phyloP scores from a whole-genome alignment of 1,140 invertebrate species.

The Gonioctena quinquepunctata region DNA sequence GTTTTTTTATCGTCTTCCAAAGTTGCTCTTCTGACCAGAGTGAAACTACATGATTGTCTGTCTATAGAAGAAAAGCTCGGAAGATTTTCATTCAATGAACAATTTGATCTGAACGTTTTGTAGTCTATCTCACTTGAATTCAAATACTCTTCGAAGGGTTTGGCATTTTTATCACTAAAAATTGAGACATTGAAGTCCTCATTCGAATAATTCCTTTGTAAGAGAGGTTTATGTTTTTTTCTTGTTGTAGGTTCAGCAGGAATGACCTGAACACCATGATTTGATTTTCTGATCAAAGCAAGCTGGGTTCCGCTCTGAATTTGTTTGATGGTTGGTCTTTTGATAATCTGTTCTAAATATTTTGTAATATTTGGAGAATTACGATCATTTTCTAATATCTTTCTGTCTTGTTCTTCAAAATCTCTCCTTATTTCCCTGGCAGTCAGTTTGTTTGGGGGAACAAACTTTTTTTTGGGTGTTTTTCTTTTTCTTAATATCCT shows the following conservation, averaged over 20 bases:
- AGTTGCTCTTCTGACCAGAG: too few species aligned
- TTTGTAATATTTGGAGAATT: conserved; percentile 28
- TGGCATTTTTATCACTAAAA: conserved; percentile 46
- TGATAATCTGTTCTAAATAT: conserved; percentile 39
- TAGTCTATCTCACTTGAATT: conserved; percentile 39
- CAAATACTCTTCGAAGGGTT: conserved; percentile 41
- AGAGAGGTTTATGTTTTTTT: conserved; percentile 17
- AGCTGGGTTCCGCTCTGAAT: conserved; percentile 38
- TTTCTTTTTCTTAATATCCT: conserved; percentile 15
- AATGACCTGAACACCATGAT: conserved; percentile 38
- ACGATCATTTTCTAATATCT: conserved; percentile 32
- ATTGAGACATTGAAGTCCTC: conserved; percentile 38
- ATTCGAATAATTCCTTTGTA: conserved; percentile 2
- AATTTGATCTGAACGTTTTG: conserved; percentile 33
- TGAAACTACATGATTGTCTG: too few species aligned
- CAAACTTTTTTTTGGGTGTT: conserved; percentile 14
- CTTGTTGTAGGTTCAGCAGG: conserved; percentile 10
- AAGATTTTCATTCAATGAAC: too few species aligned
- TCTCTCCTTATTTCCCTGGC: conserved; percentile 39
- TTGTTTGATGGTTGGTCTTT: conserved; percentile 43
- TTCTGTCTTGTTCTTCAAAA: conserved; percentile 40
- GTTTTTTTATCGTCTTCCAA: too few species aligned
- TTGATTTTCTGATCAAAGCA: conserved; percentile 35
- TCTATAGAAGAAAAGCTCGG: too few species aligned
- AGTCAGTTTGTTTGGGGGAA: conserved; percentile 29